phyloP scores from a whole-genome alignment of 2,888 invertebrate genomes.

The Chrysotoxum bicinctum region DNA sequence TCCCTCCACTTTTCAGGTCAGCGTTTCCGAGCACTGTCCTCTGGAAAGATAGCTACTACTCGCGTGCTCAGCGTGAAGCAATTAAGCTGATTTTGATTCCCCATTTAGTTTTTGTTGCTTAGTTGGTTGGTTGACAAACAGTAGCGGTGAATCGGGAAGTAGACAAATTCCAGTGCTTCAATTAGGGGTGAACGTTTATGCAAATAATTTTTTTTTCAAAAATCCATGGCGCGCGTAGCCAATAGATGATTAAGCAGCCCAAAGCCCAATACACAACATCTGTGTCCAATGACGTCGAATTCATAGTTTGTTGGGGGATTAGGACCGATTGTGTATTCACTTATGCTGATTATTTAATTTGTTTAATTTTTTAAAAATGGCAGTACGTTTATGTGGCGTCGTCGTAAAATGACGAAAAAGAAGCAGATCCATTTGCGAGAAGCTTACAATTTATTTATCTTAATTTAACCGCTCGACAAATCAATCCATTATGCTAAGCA shows the following conservation, averaged over 20 bases:
- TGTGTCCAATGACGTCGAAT: constrained; percentile 27
- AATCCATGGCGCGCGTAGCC: constrained; percentile 50
- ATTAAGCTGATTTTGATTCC: constrained; percentile 45
- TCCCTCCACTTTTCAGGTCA: constrained; percentile 54
- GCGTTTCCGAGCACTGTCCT: constrained; percentile 37
- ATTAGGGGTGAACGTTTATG: constrained; percentile 39
- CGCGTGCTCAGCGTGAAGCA: constrained; percentile 69
- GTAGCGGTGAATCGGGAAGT: constrained; percentile 7
- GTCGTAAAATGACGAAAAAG: not conserved
- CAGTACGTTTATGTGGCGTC: constrained; percentile 16
- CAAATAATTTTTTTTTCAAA: constrained; percentile 24
- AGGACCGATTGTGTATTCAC: constrained; percentile 2
- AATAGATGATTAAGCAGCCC: constrained; percentile 24
- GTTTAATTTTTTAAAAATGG: constrained; percentile 17
- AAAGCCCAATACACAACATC: not conserved
- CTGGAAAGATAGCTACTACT: constrained; percentile 21
- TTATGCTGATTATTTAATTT: constrained; percentile 53
- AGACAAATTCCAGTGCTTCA: not conserved
- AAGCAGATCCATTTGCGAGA: not conserved
- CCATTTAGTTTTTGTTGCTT: not conserved
- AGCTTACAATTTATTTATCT: not conserved
- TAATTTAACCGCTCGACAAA: not conserved
- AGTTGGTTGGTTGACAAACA: not conserved
- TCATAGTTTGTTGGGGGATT: not conserved
- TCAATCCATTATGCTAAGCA: not conserved